These are phyloP conservation scores for Macrophya alboannulata DNA, from an alignment of 2,888 invertebrate species.

Conservation along the genomic window DNA sequence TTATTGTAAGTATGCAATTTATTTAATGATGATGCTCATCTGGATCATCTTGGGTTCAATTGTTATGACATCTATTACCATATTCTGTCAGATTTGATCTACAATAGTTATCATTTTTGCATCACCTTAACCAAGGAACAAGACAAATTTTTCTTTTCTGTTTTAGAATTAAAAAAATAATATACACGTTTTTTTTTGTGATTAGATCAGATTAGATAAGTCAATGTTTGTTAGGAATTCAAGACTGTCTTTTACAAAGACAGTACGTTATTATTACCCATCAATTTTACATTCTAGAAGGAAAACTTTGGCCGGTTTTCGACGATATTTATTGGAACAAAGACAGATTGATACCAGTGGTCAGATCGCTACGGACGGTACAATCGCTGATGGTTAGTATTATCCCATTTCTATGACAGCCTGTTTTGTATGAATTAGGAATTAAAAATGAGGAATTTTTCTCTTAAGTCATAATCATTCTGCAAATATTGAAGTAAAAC, in stretches of 20 bases:
- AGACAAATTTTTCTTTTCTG: neutral
- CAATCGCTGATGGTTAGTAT: constrained; percentile 41
- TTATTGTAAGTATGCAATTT: constrained; percentile 22
- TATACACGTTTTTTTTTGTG: neutral
- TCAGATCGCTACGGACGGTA: constrained; percentile 32
- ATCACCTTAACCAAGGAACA: neutral
- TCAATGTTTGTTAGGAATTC: neutral
- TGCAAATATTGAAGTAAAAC: too few relatives aligned
- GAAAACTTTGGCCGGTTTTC: constrained; percentile 25
- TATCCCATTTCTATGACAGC: neutral
- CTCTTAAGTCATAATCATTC: neutral
- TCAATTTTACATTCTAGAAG: neutral
- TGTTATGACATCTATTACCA: neutral
- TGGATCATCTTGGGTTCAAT: neutral
- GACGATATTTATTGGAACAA: constrained; percentile 27
- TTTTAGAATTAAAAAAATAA: neutral
- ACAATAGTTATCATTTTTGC: neutral
- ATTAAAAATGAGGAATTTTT: neutral
- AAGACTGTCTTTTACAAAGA: neutral
- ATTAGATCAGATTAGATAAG: neutral
- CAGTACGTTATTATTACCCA: neutral
- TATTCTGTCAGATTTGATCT: neutral
- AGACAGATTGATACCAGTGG: constrained; percentile 16
- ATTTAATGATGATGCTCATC: too few relatives aligned
- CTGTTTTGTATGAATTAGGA: neutral